Evolutionary conservation across 2,888 invertebrate species (phyloP).

Genomic region (Melipona bicolor): DNA sequence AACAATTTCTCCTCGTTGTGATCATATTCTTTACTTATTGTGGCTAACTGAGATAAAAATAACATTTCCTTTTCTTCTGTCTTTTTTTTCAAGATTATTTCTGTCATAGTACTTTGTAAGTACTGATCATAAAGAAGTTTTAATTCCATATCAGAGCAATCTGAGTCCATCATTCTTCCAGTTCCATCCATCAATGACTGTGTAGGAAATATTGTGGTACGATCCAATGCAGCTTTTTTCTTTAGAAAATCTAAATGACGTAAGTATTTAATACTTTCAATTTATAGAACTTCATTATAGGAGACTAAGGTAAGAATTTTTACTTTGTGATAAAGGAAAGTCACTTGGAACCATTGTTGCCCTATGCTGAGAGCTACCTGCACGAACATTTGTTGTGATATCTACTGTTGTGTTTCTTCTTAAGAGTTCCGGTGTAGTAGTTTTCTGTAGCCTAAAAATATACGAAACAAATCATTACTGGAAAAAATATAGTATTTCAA

Average conservation of each 20-base stretch:
- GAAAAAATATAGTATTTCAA: not conserved
- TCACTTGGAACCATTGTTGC: constrained; percentile 61
- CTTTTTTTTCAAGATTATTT: constrained; percentile 68
- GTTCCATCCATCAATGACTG: constrained; percentile 37
- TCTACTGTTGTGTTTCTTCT: not conserved
- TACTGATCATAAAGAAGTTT: constrained; percentile 69
- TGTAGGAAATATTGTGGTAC: constrained; percentile 46
- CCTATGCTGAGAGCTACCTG: constrained; percentile 47
- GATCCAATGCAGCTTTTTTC: constrained; percentile 18
- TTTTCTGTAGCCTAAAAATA: constrained; percentile 21
- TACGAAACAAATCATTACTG: not conserved
- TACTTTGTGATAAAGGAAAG: constrained; percentile 18
- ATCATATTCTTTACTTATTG: constrained; percentile 64
- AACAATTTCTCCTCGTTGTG: constrained; percentile 61
- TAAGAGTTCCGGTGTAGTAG: constrained; percentile 14
- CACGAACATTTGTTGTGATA: not conserved
- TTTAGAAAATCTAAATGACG: constrained; percentile 19
- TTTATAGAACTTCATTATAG: not conserved
- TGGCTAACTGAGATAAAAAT: constrained; percentile 60
- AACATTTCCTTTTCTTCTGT: constrained; percentile 54
- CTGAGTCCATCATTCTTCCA: constrained; percentile 53
- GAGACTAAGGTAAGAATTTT: not conserved
- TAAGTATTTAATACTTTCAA: not conserved
- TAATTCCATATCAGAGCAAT: constrained; percentile 62
- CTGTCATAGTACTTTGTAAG: constrained; percentile 59